Conservation (phyloP, 2,888 invertebrate genomes). For the Philopedon plagiatum region DNA sequence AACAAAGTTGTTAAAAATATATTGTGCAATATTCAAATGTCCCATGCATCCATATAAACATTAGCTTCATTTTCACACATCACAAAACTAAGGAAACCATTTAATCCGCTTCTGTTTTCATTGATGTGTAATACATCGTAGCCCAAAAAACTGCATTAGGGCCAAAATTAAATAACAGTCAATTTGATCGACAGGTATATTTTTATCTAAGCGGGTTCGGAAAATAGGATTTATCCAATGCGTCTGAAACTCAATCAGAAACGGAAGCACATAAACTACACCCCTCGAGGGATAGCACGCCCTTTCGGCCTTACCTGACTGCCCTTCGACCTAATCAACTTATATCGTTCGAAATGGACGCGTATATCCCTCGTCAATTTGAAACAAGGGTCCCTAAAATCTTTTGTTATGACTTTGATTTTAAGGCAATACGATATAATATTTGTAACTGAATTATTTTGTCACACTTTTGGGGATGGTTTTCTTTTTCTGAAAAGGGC, state of each 20-base stretch:
- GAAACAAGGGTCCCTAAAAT: conserved; percentile 12
- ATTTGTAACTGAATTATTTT: conserved; percentile 5
- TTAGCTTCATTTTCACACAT: no score
- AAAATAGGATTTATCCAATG: conserved; percentile 40
- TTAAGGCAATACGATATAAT: conserved; percentile 4
- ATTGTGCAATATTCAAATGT: no score
- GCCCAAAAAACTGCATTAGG: no score
- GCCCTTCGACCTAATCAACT: conserved; percentile 28
- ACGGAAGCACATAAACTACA: conserved; percentile 38
- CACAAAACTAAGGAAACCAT: no score
- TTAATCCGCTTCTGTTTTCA: no score
- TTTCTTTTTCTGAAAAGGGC: not conserved
- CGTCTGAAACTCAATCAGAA: conserved; percentile 41
- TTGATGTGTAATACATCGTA: no score
- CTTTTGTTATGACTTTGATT: conserved; percentile 12
- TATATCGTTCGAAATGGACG: conserved; percentile 22
- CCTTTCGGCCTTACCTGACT: conserved; percentile 20
- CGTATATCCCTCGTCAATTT: conserved; percentile 13
- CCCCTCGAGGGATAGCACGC: conserved; percentile 12
- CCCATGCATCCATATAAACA: no score
- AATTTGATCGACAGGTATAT: conserved; percentile 15
- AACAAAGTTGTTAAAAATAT: no score
- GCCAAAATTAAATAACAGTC: conserved; percentile 7
- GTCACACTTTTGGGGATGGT: not conserved
- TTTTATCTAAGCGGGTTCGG: conserved; percentile 1